phyloP scores from a whole-genome alignment of 2,888 invertebrate species.

The Dugesia japonica region DNA sequence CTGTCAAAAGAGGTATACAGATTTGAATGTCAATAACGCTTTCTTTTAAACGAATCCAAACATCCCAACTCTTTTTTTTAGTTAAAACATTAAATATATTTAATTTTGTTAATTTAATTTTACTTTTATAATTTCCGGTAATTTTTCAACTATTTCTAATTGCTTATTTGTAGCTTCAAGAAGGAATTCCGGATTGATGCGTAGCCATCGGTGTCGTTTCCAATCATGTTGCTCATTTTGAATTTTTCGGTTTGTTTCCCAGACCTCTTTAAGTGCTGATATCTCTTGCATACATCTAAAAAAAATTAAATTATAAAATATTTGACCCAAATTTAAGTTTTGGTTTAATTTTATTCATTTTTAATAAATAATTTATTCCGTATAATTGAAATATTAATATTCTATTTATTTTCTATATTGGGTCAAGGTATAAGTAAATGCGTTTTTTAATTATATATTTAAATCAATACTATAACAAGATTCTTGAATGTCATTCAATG shows the following conservation, averaged over 20 bases:
- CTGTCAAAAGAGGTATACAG: slow-evolving; percentile 45
- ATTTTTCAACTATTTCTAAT: slow-evolving; percentile 41
- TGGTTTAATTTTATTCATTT: neutral
- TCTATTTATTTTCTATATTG: too few relatives aligned
- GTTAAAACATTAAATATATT: neutral
- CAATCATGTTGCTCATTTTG: slow-evolving; percentile 45
- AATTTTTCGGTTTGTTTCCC: slow-evolving; percentile 45
- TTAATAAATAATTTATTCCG: too few relatives aligned
- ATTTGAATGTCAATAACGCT: slow-evolving; percentile 37
- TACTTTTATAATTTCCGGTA: slow-evolving; percentile 41
- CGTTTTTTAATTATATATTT: too few relatives aligned
- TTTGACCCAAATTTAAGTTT: neutral
- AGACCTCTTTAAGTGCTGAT: slow-evolving; percentile 43
- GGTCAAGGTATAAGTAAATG: too few relatives aligned
- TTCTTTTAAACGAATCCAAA: neutral
- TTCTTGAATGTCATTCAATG: too few relatives aligned
- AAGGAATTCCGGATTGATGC: slow-evolving; percentile 44
- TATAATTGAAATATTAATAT: too few relatives aligned
- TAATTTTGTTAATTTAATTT: neutral
- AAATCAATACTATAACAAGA: too few relatives aligned
- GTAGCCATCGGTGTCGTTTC: slow-evolving; percentile 47
- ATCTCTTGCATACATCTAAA: slow-evolving; percentile 43
- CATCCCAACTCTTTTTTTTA: slow-evolving; percentile 30
- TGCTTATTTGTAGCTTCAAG: slow-evolving; percentile 44
- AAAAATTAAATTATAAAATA: slow-evolving; percentile 26